phyloP scores from a whole-genome alignment of 1,140 invertebrate species.

The Littorina saxatilis region DNA sequence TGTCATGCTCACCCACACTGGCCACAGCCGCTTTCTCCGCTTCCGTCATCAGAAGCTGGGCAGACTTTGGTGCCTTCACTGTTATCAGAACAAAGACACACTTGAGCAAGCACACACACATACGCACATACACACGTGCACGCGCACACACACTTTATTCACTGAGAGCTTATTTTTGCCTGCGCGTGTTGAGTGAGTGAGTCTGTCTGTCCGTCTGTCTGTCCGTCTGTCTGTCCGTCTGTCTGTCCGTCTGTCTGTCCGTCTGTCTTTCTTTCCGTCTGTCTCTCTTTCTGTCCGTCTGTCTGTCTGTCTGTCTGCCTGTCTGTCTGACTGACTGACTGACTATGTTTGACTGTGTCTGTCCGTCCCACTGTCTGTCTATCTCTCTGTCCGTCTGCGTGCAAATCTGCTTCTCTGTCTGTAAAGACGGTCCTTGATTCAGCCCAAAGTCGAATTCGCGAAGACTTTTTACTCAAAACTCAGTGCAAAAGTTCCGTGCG shows the following conservation, averaged over 20 bases:
- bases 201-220: not conserved
- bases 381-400: not conserved
- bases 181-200: not conserved
- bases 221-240: conserved; percentile 1
- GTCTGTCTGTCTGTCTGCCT: not conserved
- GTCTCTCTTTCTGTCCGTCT: not conserved
- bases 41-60: not conserved
- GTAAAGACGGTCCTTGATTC: not conserved
- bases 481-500: too few species aligned
- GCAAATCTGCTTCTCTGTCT: not conserved
- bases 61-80: not conserved
- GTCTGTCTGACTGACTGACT: not conserved
- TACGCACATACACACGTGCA: too few species aligned
- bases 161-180: not conserved
- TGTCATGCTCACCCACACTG: not conserved
- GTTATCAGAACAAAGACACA: too few species aligned
- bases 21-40: not conserved
- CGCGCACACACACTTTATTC: not conserved
- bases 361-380: not conserved
- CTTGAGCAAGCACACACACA: too few species aligned
- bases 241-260: not conserved
- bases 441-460: not conserved
- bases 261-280: not conserved
- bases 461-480: too few species aligned
- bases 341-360: not conserved